phyloP scores from a whole-genome alignment of 2,797 vertebrate genomes.

The Eptatretus atami region DNA sequence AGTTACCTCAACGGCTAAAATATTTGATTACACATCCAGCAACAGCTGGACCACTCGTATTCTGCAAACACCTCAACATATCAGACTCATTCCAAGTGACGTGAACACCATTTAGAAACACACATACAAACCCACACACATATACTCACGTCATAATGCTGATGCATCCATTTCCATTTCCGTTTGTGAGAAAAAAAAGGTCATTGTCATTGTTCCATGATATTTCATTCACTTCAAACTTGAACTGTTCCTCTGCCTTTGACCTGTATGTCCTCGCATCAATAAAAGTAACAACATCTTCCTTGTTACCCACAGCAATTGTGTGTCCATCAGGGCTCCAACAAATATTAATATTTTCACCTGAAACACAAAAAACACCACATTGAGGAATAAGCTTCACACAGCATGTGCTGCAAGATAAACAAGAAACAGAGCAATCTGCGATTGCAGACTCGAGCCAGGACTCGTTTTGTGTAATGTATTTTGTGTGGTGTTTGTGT shows the following conservation, averaged over 20 bases:
- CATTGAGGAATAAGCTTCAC: not conserved
- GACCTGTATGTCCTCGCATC: constrained; percentile 71
- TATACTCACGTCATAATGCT: constrained; percentile 47
- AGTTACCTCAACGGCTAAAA: too few relatives aligned
- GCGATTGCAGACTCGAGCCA: too few relatives aligned
- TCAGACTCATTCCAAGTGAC: too few relatives aligned
- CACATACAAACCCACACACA: not conserved
- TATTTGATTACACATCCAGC: too few relatives aligned
- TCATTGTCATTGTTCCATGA: constrained; percentile 97
- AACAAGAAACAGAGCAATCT: too few relatives aligned
- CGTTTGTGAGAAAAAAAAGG: constrained; percentile 94
- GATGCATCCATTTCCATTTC: constrained; percentile 86
- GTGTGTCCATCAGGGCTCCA: constrained; percentile 98
- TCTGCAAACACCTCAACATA: too few relatives aligned
- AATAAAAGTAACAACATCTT: constrained; percentile 85
- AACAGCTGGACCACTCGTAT: too few relatives aligned
- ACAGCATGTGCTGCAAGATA: too few relatives aligned
- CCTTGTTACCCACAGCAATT: constrained; percentile 86
- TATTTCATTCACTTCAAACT: constrained; percentile 96
- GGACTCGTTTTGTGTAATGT: too few relatives aligned
- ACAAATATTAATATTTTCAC: constrained; percentile 95
- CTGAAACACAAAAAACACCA: constrained; percentile 14
- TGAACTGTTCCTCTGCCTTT: constrained; percentile 75
- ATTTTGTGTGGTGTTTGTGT: too few relatives aligned
- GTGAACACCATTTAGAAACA: too few relatives aligned